A percentile compares a stretch with the other conserved stretches of the same genome.
Conservation (phyloP, 2,113 vertebrate genomes). For the Neotragus moschatus region DNA sequence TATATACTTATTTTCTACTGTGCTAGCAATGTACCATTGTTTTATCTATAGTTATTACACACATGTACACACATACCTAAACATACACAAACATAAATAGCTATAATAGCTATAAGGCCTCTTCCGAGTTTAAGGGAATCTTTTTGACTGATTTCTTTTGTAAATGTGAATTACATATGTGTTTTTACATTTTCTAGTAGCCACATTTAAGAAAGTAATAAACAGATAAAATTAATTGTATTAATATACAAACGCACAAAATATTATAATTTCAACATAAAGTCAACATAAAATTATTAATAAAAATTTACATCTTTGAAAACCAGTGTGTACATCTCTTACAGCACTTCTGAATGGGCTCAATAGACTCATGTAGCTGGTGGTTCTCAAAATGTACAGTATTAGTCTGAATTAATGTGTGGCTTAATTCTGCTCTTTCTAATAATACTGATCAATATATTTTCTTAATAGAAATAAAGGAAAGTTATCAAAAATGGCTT, state of each 20-base stretch:
- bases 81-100: not conserved
- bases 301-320: not conserved
- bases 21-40: not conserved
- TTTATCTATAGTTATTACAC: not conserved
- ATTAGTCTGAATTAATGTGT: not conserved
- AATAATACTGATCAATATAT: not conserved
- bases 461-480: not conserved
- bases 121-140: not conserved
- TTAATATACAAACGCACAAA: not conserved
- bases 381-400: not conserved
- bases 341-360: not conserved
- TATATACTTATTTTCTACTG: not conserved
- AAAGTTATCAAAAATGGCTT: not conserved
- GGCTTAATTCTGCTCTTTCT: not conserved
- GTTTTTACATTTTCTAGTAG: not conserved
- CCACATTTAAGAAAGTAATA: not conserved
- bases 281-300: not conserved
- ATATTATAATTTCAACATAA: not conserved
- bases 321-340: not conserved
- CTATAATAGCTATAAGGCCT: not conserved
- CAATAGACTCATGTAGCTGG: not conserved
- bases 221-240: not conserved
- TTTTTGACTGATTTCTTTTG: not conserved
- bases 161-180: not conserved
- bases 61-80: not conserved